These are phyloP conservation scores for Lamellibrachia columna DNA, from an alignment of 2,888 invertebrate species.

Conservation along the genomic window DNA sequence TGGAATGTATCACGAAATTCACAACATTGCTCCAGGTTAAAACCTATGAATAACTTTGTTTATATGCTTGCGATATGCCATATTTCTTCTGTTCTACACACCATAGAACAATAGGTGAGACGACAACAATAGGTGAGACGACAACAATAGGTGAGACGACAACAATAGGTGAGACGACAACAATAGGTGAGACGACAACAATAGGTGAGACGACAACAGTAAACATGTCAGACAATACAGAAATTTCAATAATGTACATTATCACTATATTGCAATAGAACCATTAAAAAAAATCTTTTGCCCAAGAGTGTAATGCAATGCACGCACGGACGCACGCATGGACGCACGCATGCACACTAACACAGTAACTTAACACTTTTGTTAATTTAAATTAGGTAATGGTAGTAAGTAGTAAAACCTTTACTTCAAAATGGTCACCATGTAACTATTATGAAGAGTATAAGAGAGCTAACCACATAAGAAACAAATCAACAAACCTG, in stretches of 20 bases:
- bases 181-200: background rate
- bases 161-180: background rate
- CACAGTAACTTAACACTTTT: background rate
- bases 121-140: too few relatives aligned
- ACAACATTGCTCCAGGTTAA: background rate
- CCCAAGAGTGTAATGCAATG: too few relatives aligned
- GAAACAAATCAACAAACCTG: too few relatives aligned
- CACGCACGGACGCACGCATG: too few relatives aligned
- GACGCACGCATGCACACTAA: too few relatives aligned
- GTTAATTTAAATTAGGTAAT: background rate
- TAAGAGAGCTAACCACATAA: background rate
- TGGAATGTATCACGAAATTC: slow-evolving; percentile 60
- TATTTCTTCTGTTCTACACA: too few relatives aligned
- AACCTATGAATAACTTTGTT: background rate
- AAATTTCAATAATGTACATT: too few relatives aligned
- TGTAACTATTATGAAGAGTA: background rate
- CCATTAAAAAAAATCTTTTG: too few relatives aligned
- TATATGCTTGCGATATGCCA: slow-evolving; percentile 8
- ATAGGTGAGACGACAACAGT: background rate
- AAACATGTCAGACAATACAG: background rate
- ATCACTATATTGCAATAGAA: too few relatives aligned
- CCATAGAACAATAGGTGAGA: too few relatives aligned
- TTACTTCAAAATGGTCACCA: background rate
- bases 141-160: background rate
- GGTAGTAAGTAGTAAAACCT: too few relatives aligned